Evolutionary conservation across 1,140 invertebrate species (phyloP).

Genomic region (Drosophila malerkotliana): DNA sequence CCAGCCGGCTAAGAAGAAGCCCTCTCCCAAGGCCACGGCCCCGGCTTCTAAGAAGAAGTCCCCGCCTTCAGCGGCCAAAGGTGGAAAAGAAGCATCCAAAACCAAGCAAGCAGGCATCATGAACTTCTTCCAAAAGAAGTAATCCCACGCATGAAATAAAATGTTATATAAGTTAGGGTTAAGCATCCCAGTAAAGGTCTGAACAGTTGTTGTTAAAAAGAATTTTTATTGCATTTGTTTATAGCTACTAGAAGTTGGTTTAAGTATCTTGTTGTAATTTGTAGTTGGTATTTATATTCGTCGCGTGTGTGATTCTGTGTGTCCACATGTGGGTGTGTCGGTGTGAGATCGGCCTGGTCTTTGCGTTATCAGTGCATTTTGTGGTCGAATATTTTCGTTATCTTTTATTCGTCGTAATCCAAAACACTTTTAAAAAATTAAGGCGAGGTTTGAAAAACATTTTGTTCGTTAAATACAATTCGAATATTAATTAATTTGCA

Average conservation of each 20-base stretch:
- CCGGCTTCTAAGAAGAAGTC: conserved; percentile 49
- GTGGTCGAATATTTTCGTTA: conserved; percentile 8
- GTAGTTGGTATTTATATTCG: conserved; percentile 38
- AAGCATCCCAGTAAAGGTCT: not conserved
- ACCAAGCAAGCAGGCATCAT: conserved; percentile 75
- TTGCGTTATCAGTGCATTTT: conserved; percentile 59
- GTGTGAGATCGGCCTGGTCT: conserved; percentile 48
- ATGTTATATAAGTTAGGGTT: not conserved
- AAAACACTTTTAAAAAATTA: conserved; percentile 65
- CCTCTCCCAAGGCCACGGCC: conserved; percentile 32
- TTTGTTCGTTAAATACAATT: conserved; percentile 42
- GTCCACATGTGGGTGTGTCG: conserved; percentile 21
- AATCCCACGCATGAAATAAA: not conserved
- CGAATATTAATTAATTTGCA: conserved; percentile 43
- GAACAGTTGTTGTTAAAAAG: conserved; percentile 51
- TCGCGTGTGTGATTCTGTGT: conserved; percentile 34
- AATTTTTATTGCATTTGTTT: conserved; percentile 65
- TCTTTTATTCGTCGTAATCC: conserved; percentile 22
- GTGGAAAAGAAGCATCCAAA: conserved; percentile 49
- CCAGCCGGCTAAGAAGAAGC: conserved; percentile 33
- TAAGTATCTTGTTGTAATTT: conserved; percentile 64
- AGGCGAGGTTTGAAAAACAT: conserved; percentile 64
- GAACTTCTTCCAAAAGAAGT: conserved; percentile 78
- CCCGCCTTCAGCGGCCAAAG: conserved; percentile 49
- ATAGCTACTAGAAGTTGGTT: conserved; percentile 62